Evolutionary conservation across 2,888 invertebrate species (phyloP), one percentile per base, ranked within the genome.

Genomic region (Dolichomitus sp.): DNA sequence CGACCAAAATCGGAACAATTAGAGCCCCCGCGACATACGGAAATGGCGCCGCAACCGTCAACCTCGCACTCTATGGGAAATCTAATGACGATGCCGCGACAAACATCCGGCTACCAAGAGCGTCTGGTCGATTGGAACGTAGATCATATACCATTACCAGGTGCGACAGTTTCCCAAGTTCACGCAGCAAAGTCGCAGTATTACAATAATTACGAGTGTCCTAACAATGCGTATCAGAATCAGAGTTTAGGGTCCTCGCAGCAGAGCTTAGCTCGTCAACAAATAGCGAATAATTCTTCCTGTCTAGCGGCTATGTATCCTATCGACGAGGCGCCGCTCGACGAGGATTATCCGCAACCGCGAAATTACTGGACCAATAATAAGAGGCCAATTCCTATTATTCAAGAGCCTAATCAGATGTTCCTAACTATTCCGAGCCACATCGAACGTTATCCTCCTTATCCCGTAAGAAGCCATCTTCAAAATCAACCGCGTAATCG

Each of bases 51-150:
- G 73, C 91, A 90, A 84, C 89, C 92, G 33, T 89, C 93, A 12
- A 90, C 92, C 57, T 93, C 93, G 54, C 91, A 91, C 82, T 93
- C 93, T 61, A 91, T 92, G 93, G 93, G 93, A 87, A 93, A 93
- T 88, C 89, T 93, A 66, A 87, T 93, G 87, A 88, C 89, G 79
- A 90, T 91, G 77, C 92, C 93, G 74, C 87, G 89, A 81, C 91
- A 90, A 80, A 81, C 82, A 75, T 79, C 81, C 33, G 84, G 87
- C 33, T 91, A 90, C 88, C 91, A 90, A 86, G 92, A 92, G 85
- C 91, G 90, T 85, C 88, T 92, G 83, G 91, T 91, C 88, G 91
- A 93, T 89, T 92, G 92, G 92, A 89, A 91, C 83, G 87, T 86
- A 48, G 90, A 89, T 52, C 86, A 88, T 73, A 85, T 85, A 61